A percentile compares a stretch with the other conserved stretches of the same genome.
Evolutionary conservation across 2,888 invertebrate species (phyloP).

Genomic region (Dorcus parallelipipedus): DNA sequence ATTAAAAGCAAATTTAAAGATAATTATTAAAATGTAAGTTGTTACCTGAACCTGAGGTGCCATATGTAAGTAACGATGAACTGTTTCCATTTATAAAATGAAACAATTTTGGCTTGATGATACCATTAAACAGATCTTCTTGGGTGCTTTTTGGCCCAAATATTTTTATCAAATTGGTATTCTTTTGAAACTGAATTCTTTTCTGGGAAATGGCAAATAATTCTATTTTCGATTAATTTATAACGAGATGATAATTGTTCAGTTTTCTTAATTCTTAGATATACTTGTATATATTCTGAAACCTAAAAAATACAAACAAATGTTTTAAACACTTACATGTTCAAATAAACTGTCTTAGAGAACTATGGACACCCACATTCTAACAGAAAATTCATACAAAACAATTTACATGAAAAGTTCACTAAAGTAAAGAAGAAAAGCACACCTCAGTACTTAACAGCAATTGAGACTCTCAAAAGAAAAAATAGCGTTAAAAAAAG

Average conservation of each 20-base stretch:
- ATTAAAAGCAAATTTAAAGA: too few species aligned
- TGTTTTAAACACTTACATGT: too few species aligned
- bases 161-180: slow-evolving; percentile 36
- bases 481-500: too few species aligned
- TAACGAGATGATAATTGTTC: slow-evolving; percentile 7
- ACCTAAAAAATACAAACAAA: too few species aligned
- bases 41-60: slow-evolving; percentile 87
- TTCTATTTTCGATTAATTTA: slow-evolving; percentile 6
- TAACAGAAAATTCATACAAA: too few species aligned
- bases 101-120: slow-evolving; percentile 36
- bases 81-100: slow-evolving; percentile 59
- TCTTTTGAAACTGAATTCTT: slow-evolving; percentile 6
- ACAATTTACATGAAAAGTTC: too few species aligned
- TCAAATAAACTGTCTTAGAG: too few species aligned
- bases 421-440: too few species aligned
- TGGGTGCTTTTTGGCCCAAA: slow-evolving; percentile 34
- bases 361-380: too few species aligned
- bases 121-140: slow-evolving; percentile 34
- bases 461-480: too few species aligned
- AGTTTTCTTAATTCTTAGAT: slow-evolving; percentile 16
- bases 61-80: slow-evolving; percentile 79
- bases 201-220: slow-evolving; percentile 15
- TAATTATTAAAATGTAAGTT: too few species aligned
- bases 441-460: too few species aligned
- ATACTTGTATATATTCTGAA: slow-evolving; percentile 11